Conservation (phyloP, 2,888 invertebrate species). For the Pedicia rivosa region DNA sequence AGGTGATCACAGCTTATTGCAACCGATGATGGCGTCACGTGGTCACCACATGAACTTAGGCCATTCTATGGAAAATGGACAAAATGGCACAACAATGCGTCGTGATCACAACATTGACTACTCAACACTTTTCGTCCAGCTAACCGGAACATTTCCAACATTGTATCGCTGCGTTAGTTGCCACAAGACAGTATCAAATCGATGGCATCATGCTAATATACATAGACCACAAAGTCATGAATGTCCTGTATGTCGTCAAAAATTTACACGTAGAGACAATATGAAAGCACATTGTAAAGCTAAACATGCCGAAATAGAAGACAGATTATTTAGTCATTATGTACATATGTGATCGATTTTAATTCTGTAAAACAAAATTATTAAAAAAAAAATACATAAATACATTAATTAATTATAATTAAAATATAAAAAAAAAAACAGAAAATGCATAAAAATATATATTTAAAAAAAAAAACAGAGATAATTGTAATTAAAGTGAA, state of each 20-base stretch:
- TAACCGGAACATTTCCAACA: conserved; percentile 30
- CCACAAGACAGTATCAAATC: conserved; percentile 43
- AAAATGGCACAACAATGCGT: conserved; percentile 21
- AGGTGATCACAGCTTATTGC: conserved; percentile 14
- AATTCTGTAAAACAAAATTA: conserved; percentile 19
- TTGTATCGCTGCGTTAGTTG: conserved; percentile 42
- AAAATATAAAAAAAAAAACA: conserved; percentile 5
- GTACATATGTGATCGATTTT: conserved; percentile 34
- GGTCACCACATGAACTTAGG: conserved; percentile 5
- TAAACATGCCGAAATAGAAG: conserved; percentile 37
- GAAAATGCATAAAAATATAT: neutral
- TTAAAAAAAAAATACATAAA: conserved; percentile 8
- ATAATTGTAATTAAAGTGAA: conserved; percentile 5
- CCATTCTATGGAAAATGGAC: conserved; percentile 6
- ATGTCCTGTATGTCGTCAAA: conserved; percentile 40
- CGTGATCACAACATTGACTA: conserved; percentile 32
- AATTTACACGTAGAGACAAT: conserved; percentile 45
- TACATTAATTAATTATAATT: neutral
- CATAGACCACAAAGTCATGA: conserved; percentile 40
- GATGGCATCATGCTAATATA: conserved; percentile 45
- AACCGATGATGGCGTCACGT: conserved; percentile 15
- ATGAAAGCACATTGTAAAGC: conserved; percentile 45
- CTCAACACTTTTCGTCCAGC: conserved; percentile 29
- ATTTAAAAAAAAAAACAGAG: conserved; percentile 5
- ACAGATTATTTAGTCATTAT: conserved; percentile 33